Percentiles rank a stretch among this genome's conserved stretches.
Conservation (phyloP, 2,888 invertebrate genomes). For the Leptinotarsa tumamoca region DNA sequence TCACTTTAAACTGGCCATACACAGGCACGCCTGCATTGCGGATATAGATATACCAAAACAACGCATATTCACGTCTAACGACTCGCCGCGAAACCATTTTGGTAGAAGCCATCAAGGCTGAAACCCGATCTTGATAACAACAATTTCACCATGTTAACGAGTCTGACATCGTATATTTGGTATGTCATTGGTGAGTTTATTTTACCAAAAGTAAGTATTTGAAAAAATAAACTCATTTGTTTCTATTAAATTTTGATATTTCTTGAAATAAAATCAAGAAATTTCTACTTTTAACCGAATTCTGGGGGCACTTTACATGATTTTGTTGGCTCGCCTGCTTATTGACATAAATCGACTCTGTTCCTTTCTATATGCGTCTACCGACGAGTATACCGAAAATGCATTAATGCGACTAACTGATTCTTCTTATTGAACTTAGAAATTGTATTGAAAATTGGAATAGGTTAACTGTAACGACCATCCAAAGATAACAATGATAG, state of each 20-base stretch:
- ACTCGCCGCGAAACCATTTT: constrained; percentile 68
- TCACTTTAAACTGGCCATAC: constrained; percentile 63
- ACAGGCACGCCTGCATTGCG: constrained; percentile 68
- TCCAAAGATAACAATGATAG: too few species aligned
- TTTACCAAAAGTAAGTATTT: constrained; percentile 1
- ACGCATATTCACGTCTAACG: constrained; percentile 66
- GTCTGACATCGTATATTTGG: background rate
- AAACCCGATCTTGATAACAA: constrained; percentile 48
- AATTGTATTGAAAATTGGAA: too few species aligned
- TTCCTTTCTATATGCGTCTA: too few species aligned
- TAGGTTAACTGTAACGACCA: too few species aligned
- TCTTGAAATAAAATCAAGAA: constrained; percentile 32
- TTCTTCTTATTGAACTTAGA: too few species aligned
- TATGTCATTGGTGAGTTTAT: constrained; percentile 23
- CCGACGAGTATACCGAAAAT: constrained; percentile 20
- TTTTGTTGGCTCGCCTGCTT: constrained; percentile 42
- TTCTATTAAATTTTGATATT: constrained; percentile 13
- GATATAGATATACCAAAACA: constrained; percentile 65
- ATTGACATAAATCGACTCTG: constrained; percentile 29
- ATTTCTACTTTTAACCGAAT: constrained; percentile 48
- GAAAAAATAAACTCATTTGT: constrained; percentile 1
- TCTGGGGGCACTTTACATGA: constrained; percentile 38
- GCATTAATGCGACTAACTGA: constrained; percentile 1
- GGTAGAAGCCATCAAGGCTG: constrained; percentile 63
- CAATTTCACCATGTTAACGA: constrained; percentile 36